These are phyloP conservation scores for Cardiocondyla obscurior DNA, from an alignment of 1,140 invertebrate species.

Conservation along the genomic window DNA sequence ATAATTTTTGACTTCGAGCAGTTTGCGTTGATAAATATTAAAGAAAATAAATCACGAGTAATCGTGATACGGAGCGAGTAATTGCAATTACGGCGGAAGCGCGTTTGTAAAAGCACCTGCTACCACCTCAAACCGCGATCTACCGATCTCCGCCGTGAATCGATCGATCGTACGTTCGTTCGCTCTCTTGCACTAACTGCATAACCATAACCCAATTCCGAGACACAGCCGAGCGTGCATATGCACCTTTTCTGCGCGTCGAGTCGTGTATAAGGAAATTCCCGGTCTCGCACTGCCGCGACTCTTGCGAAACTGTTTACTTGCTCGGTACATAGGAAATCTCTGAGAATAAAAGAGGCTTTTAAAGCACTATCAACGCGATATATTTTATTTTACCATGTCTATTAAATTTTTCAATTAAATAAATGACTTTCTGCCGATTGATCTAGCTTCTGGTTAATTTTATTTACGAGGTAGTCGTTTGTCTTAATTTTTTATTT, in stretches of 20 bases:
- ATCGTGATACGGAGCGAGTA: neutral
- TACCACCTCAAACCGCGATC: conserved; percentile 7
- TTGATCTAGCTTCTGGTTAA: too few species aligned
- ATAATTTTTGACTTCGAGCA: neutral
- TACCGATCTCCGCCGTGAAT: conserved; percentile 13
- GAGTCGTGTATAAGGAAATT: conserved; percentile 80
- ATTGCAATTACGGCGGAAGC: conserved; percentile 48
- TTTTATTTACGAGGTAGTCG: too few species aligned
- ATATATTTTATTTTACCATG: neutral
- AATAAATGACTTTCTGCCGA: neutral
- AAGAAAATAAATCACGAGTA: neutral
- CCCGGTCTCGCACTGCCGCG: conserved; percentile 70
- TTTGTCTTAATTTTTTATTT: too few species aligned
- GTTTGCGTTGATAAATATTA: conserved; percentile 16
- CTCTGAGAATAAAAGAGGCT: conserved; percentile 79
- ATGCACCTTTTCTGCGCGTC: neutral
- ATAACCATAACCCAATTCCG: conserved; percentile 72
- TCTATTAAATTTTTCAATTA: neutral
- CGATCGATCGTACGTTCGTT: conserved; percentile 55
- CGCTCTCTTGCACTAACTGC: conserved; percentile 14
- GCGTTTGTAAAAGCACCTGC: conserved; percentile 38
- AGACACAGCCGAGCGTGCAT: neutral
- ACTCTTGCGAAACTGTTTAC: conserved; percentile 82
- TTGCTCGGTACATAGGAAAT: conserved; percentile 71
- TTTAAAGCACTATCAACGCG: conserved; percentile 6